A percentile compares a stretch with the other conserved stretches of the same genome.
Conservation (phyloP, 2,797 vertebrate species). For the Micropoecilia bifurca region DNA sequence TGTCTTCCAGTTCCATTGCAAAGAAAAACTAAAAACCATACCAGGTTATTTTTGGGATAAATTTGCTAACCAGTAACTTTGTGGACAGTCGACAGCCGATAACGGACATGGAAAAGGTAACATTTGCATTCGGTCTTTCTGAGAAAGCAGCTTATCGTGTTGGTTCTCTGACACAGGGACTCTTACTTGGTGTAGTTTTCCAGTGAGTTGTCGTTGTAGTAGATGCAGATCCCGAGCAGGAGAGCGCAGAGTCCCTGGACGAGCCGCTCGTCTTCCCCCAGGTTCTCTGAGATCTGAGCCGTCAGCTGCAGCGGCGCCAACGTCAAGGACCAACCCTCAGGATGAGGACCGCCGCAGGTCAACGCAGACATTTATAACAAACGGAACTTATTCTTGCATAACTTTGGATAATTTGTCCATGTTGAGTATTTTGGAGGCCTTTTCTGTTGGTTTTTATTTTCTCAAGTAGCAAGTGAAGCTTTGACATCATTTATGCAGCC, state of each 20-base stretch:
- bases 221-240: conserved; percentile 96
- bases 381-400: background rate
- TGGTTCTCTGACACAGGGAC: background rate
- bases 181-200: conserved; percentile 95
- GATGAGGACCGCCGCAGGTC: background rate
- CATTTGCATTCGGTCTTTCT: too few relatives aligned
- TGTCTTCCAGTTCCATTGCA: too few relatives aligned
- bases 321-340: conserved; percentile 78
- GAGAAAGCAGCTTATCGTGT: background rate
- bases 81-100: too few relatives aligned
- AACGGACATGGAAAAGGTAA: too few relatives aligned
- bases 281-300: conserved; percentile 97
- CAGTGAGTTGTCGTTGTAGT: conserved; percentile 97
- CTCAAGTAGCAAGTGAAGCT: background rate
- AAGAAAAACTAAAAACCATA: too few relatives aligned
- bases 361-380: background rate
- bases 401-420: background rate
- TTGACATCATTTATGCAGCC: background rate
- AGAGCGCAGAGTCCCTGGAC: conserved; percentile 97
- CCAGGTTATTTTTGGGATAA: too few relatives aligned
- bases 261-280: conserved; percentile 95
- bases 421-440: background rate
- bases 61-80: too few relatives aligned
- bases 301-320: conserved; percentile 84
- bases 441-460: background rate